Percentiles rank a stretch among this genome's conserved stretches.
These are phyloP conservation scores for Eulemur mongoz DNA, from an alignment of 2,797 vertebrate genomes.

Conservation along the genomic window DNA sequence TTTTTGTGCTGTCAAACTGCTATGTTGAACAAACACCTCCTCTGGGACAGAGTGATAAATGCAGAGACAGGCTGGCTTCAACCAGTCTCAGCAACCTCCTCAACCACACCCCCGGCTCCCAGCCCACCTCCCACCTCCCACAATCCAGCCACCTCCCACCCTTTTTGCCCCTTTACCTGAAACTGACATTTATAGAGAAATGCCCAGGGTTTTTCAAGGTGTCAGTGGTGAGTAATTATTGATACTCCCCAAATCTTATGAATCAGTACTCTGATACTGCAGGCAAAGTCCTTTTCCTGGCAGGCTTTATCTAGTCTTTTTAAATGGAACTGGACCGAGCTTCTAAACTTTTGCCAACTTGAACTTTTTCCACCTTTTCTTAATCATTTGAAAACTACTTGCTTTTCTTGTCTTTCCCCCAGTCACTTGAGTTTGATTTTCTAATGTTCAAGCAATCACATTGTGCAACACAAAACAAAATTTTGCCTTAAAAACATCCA, in stretches of 20 bases:
- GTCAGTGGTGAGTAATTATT: conserved; percentile 72
- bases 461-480: conserved; percentile 61
- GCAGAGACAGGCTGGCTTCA: conserved; percentile 90
- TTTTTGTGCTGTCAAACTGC: conserved; percentile 90
- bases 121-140: conserved; percentile 19
- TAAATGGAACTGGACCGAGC: conserved; percentile 60
- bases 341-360: conserved; percentile 75
- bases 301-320: conserved; percentile 69
- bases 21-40: conserved; percentile 93
- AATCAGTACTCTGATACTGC: conserved; percentile 49
- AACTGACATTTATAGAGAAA: conserved; percentile 57
- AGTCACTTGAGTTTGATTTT: conserved; percentile 58
- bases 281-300: conserved; percentile 59
- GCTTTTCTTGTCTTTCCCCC: conserved; percentile 36
- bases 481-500: conserved; percentile 54
- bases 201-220: conserved; percentile 51
- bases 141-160: background rate
- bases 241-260: conserved; percentile 52
- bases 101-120: conserved; percentile 54
- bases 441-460: conserved; percentile 6
- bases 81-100: conserved; percentile 84
- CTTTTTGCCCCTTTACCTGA: conserved; percentile 55
- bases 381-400: conserved; percentile 66
- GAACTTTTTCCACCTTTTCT: conserved; percentile 71
- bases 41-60: conserved; percentile 91